Percentiles rank a stretch among this genome's conserved stretches.
phyloP scores from a whole-genome alignment of 2,888 invertebrate species.

The Adela reaumurella region DNA sequence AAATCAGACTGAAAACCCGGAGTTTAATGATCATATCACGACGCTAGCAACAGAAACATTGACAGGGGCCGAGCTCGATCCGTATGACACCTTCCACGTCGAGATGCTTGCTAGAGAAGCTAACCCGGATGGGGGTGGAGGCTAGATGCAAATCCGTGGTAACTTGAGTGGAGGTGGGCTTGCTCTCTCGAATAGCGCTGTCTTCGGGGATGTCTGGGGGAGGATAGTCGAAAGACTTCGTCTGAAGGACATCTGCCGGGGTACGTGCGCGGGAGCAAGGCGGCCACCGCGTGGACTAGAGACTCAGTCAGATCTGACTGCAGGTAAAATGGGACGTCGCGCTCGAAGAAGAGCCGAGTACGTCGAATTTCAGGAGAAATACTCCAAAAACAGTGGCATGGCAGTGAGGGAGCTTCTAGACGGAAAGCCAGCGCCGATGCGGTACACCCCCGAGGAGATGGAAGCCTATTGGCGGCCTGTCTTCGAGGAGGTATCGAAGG shows the following conservation, averaged over 20 bases:
- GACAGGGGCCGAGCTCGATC: not conserved
- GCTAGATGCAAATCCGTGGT: not conserved
- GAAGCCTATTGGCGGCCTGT: conserved; percentile 12
- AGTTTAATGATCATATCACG: no score
- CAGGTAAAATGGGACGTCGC: not conserved
- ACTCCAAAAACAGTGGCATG: conserved; percentile 8
- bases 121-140: not conserved
- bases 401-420: conserved; percentile 12
- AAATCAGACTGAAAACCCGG: no score
- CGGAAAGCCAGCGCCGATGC: conserved; percentile 7
- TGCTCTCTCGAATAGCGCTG: not conserved
- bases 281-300: not conserved
- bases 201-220: not conserved
- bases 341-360: conserved; percentile 11
- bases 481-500: not conserved
- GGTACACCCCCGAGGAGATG: conserved; percentile 9
- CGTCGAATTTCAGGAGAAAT: conserved; percentile 11
- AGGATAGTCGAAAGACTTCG: not conserved
- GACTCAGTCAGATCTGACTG: not conserved
- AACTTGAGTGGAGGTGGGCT: not conserved
- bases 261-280: not conserved
- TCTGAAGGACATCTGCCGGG: not conserved
- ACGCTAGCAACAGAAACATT: no score
- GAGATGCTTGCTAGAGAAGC: not conserved
- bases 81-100: not conserved